Base-by-base conservation (phyloP, 2,888 invertebrate genomes). In the Drosophila leonis region DNA sequence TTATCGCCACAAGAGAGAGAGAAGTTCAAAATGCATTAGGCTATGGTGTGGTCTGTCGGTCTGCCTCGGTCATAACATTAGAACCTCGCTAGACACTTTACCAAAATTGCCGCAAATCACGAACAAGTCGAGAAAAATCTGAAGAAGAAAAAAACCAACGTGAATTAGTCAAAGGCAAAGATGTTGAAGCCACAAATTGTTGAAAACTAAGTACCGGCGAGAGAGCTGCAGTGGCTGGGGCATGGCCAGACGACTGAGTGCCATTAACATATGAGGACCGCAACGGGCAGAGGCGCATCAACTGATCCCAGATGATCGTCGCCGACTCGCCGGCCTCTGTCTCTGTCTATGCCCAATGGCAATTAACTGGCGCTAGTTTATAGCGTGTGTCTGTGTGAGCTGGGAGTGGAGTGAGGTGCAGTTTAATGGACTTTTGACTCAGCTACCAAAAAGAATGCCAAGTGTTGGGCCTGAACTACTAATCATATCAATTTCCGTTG, bases 51-150 rank as follows among this genome's bases (percentile, higher is more conserved):
- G 81, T 82, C 78, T 54, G 33, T 37, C 49, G 46, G 65, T n/a
- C n/a, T 39, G 54, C 27, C 33, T n/a, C 70, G 88, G 81, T 70
- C 88, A 81, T 84, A 77, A 81, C 89, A 90, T 90, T 90, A 90
- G 89, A 89, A 82, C 89, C 90, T 89, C 67, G 74, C 70, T 82
- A 90, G 89, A 90, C 90, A 90, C 90, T 89, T 90, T 85, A 88
- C 80, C 62, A 85, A 90, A 90, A 90, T 90, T 90, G 81, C 90
- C 77, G 82, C 84, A 83, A 85, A 83, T 83, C 88, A 85, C 86
- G 78, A 80, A 52, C 60, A 41, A 27, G 41, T 65, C 29, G 29
- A 46, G 55, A 29, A 24, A 37, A 64, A 54, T 65, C 46, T 61
- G 59, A 72, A 2, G 37, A 15, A 13, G 13, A 66, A 74, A 75